phyloP scores from a whole-genome alignment of 2,113 vertebrate species.

The Lamprotornis superbus region DNA sequence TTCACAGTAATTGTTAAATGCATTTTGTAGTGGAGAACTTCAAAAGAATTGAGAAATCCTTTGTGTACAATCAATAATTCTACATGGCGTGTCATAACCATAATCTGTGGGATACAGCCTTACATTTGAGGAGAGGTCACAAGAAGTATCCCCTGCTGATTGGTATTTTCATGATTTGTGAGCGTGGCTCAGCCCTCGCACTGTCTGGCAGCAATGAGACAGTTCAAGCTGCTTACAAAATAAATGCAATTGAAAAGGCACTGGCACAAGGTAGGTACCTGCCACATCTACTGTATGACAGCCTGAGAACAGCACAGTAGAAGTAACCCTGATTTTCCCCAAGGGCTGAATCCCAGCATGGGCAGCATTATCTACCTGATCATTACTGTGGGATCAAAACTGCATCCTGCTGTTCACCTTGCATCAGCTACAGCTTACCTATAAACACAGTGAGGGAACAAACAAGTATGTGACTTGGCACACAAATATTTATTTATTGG shows the following conservation, averaged over 20 bases:
- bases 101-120: not conserved
- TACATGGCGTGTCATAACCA: not conserved
- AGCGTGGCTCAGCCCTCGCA: not conserved
- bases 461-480: not conserved
- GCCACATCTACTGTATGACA: not conserved
- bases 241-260: not conserved
- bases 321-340: not conserved
- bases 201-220: not conserved
- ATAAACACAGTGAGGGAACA: not conserved
- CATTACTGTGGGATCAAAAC: not conserved
- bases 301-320: not conserved
- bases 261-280: not conserved
- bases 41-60: constrained; percentile 7
- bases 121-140: not conserved
- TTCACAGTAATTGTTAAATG: not conserved
- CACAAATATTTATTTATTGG: not conserved
- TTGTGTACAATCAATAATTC: not conserved
- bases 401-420: not conserved
- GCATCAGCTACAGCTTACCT: not conserved
- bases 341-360: not conserved
- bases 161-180: not conserved
- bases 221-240: not conserved
- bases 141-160: not conserved
- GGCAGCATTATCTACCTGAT: not conserved
- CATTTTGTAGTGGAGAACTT: not conserved